phyloP scores from a whole-genome alignment of 2,888 invertebrate species.

The Tipula vernalis region DNA sequence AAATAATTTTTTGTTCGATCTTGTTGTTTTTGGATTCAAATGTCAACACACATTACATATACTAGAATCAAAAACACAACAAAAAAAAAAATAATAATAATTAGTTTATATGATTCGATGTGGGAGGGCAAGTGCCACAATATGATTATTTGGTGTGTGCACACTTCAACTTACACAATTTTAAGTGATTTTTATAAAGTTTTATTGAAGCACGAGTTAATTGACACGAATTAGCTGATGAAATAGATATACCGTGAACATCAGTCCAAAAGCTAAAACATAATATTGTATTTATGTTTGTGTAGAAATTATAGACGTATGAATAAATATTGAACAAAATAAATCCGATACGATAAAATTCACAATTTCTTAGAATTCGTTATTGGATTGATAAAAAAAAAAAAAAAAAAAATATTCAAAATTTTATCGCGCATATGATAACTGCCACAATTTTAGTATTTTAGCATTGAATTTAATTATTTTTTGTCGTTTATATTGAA shows the following conservation, averaged over 20 bases:
- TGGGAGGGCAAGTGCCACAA: not conserved
- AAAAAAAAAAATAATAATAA: not conserved
- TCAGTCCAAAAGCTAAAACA: not conserved
- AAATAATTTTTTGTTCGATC: not conserved
- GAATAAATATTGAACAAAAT: not conserved
- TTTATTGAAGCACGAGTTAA: not conserved
- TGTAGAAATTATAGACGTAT: not conserved
- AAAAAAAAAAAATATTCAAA: not conserved
- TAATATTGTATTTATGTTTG: not conserved
- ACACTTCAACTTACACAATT: not conserved
- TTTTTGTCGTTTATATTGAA: not conserved
- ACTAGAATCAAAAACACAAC: no score
- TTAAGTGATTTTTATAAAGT: not conserved
- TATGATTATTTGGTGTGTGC: not conserved
- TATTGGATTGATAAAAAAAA: constrained; percentile 5
- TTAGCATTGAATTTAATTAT: not conserved
- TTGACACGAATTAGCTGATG: not conserved
- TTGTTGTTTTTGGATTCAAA: not conserved
- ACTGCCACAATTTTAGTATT: not conserved
- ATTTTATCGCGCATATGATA: not conserved
- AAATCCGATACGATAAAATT: not conserved
- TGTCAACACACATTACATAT: not conserved
- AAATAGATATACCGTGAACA: not conserved
- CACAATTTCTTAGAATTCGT: not conserved
- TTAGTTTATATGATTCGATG: not conserved